phyloP scores from a whole-genome alignment of 2,113 vertebrate genomes.

The Eudorcas thomsonii region DNA sequence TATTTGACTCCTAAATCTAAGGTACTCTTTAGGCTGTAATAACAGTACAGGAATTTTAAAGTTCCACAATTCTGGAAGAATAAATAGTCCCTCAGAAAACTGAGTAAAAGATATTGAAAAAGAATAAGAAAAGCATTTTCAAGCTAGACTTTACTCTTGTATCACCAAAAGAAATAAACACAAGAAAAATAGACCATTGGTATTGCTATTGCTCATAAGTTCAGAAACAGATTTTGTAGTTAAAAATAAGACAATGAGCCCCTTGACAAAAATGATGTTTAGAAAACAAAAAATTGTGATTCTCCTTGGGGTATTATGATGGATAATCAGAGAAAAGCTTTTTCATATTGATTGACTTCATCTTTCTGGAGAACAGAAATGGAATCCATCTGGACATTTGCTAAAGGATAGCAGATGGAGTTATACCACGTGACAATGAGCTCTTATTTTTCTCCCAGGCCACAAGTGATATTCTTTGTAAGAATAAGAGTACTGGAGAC shows the following conservation, averaged over 20 bases:
- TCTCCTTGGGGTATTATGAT: conserved; percentile 50
- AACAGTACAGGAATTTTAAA: neutral
- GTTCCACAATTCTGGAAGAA: neutral
- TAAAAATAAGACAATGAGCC: conserved; percentile 36
- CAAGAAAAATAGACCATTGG: conserved; percentile 14
- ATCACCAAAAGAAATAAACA: neutral
- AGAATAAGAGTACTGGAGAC: neutral
- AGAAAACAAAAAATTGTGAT: conserved; percentile 51
- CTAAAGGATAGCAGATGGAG: conserved; percentile 33
- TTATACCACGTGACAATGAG: neutral
- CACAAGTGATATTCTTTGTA: conserved; percentile 20
- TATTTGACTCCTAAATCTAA: neutral
- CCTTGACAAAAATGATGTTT: neutral
- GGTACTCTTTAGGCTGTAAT: neutral
- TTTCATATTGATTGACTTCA: neutral
- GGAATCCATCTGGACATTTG: conserved; percentile 51
- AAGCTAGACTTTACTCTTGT: conserved; percentile 29
- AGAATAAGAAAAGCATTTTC: neutral
- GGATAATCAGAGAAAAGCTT: neutral
- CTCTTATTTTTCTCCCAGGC: neutral
- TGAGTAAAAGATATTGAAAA: neutral
- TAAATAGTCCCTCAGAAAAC: neutral
- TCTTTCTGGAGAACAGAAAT: conserved; percentile 38
- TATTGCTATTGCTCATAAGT: conserved; percentile 16
- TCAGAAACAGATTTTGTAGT: conserved; percentile 20